These are phyloP conservation scores for Chymomyza procnemis DNA, from an alignment of 2,888 invertebrate genomes.

Conservation along the genomic window DNA sequence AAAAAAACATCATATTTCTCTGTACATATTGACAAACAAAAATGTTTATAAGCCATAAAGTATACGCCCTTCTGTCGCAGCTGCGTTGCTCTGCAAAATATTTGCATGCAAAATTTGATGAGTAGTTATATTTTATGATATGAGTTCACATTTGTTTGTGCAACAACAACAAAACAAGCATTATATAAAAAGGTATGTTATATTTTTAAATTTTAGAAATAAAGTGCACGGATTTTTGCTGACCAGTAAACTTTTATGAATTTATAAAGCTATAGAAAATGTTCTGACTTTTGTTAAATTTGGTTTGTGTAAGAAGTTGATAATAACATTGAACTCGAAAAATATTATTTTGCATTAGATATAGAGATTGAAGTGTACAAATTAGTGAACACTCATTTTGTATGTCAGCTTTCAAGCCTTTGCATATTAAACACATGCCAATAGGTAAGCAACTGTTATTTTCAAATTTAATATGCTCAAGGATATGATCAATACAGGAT, in stretches of 20 bases:
- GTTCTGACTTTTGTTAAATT: neutral
- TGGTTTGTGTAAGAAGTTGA: too few species aligned
- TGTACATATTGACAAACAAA: slow-evolving; percentile 60
- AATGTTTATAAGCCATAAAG: slow-evolving; percentile 66
- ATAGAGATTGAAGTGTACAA: too few species aligned
- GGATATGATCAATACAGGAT: neutral
- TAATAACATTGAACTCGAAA: too few species aligned
- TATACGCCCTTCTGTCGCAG: slow-evolving; percentile 26
- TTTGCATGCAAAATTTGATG: slow-evolving; percentile 65
- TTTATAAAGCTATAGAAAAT: neutral
- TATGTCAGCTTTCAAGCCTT: too few species aligned
- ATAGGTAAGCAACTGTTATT: too few species aligned
- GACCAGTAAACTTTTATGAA: neutral
- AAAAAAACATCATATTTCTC: slow-evolving; percentile 1
- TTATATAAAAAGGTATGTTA: neutral
- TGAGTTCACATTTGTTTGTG: slow-evolving; percentile 16
- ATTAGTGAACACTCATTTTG: too few species aligned
- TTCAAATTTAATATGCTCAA: neutral
- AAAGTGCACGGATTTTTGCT: neutral
- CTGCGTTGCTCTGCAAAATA: slow-evolving; percentile 25
- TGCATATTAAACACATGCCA: too few species aligned
- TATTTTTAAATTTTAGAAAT: neutral
- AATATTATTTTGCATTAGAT: too few species aligned
- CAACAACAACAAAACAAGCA: slow-evolving; percentile 6
- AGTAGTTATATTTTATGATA: slow-evolving; percentile 48